These are phyloP conservation scores for Palythoa grandis DNA, from an alignment of 92 coral and sea anemone species.

Conservation along the genomic window DNA sequence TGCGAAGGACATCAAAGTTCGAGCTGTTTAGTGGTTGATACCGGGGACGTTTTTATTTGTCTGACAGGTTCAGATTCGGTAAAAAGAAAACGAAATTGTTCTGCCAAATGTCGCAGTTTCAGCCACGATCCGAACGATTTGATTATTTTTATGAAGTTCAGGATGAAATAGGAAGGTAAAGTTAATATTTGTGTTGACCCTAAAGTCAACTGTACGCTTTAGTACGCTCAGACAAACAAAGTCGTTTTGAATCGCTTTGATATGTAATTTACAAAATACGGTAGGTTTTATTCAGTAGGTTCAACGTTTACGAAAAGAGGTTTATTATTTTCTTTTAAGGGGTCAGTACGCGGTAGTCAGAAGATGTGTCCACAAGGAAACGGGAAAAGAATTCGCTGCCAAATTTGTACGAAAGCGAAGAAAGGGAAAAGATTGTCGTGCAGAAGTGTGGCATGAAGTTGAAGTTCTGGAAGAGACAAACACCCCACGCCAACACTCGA, in stretches of 20 bases:
- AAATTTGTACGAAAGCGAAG: slow-evolving; percentile 90
- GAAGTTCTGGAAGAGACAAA: slow-evolving; percentile 80
- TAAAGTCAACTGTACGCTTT: not conserved
- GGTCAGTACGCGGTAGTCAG: slow-evolving; percentile 91
- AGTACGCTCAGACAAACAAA: not conserved
- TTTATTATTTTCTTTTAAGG: slow-evolving; percentile 42
- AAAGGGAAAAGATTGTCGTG: slow-evolving; percentile 86
- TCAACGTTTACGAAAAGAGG: not conserved
- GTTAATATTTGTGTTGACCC: not conserved
- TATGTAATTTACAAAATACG: not conserved
- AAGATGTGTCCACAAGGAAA: slow-evolving; percentile 72
- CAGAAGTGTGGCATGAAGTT: slow-evolving; percentile 94
- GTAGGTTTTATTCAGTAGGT: not conserved
- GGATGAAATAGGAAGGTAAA: slow-evolving; percentile 84
- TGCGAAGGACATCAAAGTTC: not conserved
- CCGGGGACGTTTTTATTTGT: not conserved
- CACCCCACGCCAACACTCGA: slow-evolving; percentile 77
- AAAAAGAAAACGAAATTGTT: not conserved
- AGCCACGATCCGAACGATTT: slow-evolving; percentile 71
- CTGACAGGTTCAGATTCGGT: not conserved
- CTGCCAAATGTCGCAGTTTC: slow-evolving; percentile 55
- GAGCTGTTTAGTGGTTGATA: not conserved
- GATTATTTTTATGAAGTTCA: slow-evolving; percentile 82
- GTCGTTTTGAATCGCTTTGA: not conserved
- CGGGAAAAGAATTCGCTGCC: slow-evolving; percentile 78